A percentile compares a stretch with the other conserved stretches of the same genome.
Evolutionary conservation across 2,888 invertebrate species (phyloP).

Genomic region (Proisotoma minuta): DNA sequence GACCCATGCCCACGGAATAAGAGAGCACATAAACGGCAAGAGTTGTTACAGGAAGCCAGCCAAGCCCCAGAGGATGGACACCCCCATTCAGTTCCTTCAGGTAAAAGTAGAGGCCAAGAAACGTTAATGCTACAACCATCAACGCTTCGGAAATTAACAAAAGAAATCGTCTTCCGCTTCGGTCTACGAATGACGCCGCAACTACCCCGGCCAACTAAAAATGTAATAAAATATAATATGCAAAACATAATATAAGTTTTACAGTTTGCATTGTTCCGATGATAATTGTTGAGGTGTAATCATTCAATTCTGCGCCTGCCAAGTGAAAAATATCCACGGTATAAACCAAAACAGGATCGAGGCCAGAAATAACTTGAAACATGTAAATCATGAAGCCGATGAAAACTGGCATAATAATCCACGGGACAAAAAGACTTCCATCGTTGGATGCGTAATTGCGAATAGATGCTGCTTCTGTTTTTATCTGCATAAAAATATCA

Average conservation of each 20-base stretch:
- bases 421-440: neutral
- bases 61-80: constrained; percentile 54
- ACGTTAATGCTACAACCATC: constrained; percentile 56
- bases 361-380: constrained; percentile 38
- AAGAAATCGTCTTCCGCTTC: constrained; percentile 60
- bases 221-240: constrained; percentile 5
- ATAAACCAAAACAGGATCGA: constrained; percentile 40
- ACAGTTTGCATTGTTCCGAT: constrained; percentile 76
- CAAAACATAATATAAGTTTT: constrained; percentile 8
- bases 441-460: no score
- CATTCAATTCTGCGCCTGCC: constrained; percentile 51
- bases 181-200: constrained; percentile 60
- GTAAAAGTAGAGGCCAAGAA: constrained; percentile 59
- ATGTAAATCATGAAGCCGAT: constrained; percentile 37
- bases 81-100: constrained; percentile 51
- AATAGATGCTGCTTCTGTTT: no score
- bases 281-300: constrained; percentile 66
- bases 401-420: constrained; percentile 15
- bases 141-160: constrained; percentile 59
- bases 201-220: constrained; percentile 54
- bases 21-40: constrained; percentile 61
- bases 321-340: constrained; percentile 41
- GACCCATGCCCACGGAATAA: constrained; percentile 62
- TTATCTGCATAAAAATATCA: no score
- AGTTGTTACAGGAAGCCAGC: constrained; percentile 59